A percentile compares a stretch with the other conserved stretches of the same genome.
phyloP scores from a whole-genome alignment of 2,113 vertebrate species.

The Hydropotes inermis region DNA sequence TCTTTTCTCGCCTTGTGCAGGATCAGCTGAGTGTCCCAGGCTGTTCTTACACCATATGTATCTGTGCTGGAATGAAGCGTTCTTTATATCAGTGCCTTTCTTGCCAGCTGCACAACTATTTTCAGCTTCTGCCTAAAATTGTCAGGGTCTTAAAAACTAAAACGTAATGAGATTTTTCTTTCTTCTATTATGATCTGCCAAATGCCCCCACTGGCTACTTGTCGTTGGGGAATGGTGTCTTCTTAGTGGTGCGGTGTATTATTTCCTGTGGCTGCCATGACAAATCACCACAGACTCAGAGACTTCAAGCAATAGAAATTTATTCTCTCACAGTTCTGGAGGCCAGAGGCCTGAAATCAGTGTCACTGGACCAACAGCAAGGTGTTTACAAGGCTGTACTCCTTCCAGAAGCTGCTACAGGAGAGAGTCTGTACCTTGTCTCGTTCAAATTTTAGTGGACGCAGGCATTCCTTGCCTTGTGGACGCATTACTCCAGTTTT shows the following conservation, averaged over 20 bases:
- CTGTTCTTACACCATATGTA: neutral
- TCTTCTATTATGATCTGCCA: neutral
- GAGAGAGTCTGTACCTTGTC: neutral
- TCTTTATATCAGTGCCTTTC: neutral
- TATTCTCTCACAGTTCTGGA: neutral
- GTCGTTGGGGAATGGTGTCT: neutral
- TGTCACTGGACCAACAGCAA: neutral
- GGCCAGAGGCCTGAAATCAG: neutral
- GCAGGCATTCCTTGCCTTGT: neutral
- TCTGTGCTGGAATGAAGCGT: neutral
- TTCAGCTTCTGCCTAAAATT: neutral
- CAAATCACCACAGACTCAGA: neutral
- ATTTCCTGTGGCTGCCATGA: neutral
- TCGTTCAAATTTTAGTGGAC: neutral
- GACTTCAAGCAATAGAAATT: neutral
- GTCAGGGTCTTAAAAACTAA: neutral
- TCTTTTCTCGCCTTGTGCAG: neutral
- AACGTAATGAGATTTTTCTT: neutral
- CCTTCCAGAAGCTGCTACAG: neutral
- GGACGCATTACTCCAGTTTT: fast-evolving
- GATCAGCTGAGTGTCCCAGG: neutral
- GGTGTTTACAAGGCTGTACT: neutral
- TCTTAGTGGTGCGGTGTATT: neutral
- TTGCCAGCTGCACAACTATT: neutral
- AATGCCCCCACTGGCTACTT: neutral